phyloP scores from a whole-genome alignment of 2,113 vertebrate genomes.

The Cynopterus brachyotis region DNA sequence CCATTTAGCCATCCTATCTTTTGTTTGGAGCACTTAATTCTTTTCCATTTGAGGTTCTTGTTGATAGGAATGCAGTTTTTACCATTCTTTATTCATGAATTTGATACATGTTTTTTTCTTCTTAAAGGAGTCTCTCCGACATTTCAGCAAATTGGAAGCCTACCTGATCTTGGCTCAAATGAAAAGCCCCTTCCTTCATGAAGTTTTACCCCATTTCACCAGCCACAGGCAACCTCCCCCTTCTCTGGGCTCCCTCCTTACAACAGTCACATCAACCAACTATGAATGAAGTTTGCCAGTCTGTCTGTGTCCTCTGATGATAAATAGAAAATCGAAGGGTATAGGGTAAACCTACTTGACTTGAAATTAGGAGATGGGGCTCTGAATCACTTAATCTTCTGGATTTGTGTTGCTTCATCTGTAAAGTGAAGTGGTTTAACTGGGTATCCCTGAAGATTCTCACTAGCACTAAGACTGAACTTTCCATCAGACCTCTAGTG shows the following conservation, averaged over 20 bases:
- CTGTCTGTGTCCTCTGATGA: not conserved
- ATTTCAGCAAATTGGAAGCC: not conserved
- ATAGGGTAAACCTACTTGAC: not conserved
- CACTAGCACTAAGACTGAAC: not conserved
- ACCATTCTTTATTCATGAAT: too few species aligned
- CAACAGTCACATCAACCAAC: not conserved
- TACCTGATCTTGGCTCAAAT: not conserved
- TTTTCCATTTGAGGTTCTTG: too few species aligned
- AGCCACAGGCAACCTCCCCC: not conserved
- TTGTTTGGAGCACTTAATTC: too few species aligned
- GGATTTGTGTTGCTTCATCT: not conserved
- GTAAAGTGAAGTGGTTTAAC: not conserved
- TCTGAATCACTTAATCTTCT: not conserved
- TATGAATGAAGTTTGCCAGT: not conserved
- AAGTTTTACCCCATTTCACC: not conserved
- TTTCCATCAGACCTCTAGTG: not conserved
- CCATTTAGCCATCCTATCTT: too few species aligned
- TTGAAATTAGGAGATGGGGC: not conserved
- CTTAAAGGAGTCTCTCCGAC: too few species aligned
- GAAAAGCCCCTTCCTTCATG: not conserved
- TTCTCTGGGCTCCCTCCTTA: fast-evolving
- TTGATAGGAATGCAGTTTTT: too few species aligned
- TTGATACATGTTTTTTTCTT: too few species aligned
- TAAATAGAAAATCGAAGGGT: not conserved
- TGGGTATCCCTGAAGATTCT: not conserved